Conservation (phyloP, 1,140 invertebrate species). For the Parasteatoda tepidariorum region DNA sequence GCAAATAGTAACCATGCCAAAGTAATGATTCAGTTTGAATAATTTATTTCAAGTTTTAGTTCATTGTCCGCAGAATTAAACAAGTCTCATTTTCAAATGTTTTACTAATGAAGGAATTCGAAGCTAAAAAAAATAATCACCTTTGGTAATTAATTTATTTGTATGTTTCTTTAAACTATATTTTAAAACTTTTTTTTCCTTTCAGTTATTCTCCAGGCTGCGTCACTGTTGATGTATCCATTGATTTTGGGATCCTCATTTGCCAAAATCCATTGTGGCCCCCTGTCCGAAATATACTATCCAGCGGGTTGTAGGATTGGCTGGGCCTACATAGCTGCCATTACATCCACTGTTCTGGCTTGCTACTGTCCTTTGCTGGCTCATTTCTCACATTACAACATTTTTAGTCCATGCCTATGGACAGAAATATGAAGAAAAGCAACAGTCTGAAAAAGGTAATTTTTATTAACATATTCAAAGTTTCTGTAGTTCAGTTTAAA, state of each 20-base stretch:
- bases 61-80: too few relatives aligned
- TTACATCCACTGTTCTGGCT: slow-evolving; percentile 45
- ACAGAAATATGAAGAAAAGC: slow-evolving; percentile 29
- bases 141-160: too few relatives aligned
- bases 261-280: slow-evolving; percentile 41
- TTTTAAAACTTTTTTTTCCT: too few relatives aligned
- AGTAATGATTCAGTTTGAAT: too few relatives aligned
- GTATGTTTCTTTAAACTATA: too few relatives aligned
- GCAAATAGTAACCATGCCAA: too few relatives aligned
- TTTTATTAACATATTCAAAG: too few relatives aligned
- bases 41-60: too few relatives aligned
- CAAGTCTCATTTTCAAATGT: too few relatives aligned
- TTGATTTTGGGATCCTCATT: slow-evolving; percentile 39
- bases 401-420: slow-evolving; percentile 42
- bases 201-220: slow-evolving; percentile 52
- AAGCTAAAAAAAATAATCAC: too few relatives aligned
- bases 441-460: too few relatives aligned
- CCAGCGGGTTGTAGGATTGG: slow-evolving; percentile 43
- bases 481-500: too few relatives aligned
- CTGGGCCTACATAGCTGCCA: slow-evolving; percentile 60
- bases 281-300: slow-evolving; percentile 3
- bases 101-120: not conserved
- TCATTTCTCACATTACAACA: slow-evolving; percentile 42
- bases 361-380: slow-evolving; percentile 58
- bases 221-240: slow-evolving; percentile 38